Conservation (phyloP, 2,888 invertebrate genomes). For the Philereme transversata region DNA sequence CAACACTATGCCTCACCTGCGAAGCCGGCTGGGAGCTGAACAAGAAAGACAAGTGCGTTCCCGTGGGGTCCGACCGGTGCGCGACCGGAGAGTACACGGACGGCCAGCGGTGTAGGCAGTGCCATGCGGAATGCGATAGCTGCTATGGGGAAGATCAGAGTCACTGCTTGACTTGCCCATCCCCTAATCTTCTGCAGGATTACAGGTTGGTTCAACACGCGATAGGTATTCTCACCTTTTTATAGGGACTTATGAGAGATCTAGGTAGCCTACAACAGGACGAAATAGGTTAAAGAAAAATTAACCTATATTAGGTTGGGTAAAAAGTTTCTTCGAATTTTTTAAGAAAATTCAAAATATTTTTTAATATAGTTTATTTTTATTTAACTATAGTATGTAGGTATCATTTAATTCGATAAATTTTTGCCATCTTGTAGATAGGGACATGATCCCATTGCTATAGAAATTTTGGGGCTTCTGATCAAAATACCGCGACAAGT, state of each 20-base stretch:
- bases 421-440: too few species aligned
- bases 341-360: too few species aligned
- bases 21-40: constrained; percentile 89
- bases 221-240: not conserved
- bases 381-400: too few species aligned
- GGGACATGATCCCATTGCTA: too few species aligned
- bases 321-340: too few species aligned
- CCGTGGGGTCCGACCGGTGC: constrained; percentile 88
- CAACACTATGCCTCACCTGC: constrained; percentile 89
- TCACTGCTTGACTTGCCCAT: constrained; percentile 90
- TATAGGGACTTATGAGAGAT: not conserved
- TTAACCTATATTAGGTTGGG: too few species aligned
- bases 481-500: too few species aligned
- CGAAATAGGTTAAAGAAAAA: too few species aligned
- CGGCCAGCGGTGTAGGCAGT: constrained; percentile 87
- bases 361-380: too few species aligned
- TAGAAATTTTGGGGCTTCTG: too few species aligned
- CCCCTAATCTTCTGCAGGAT: constrained; percentile 88
- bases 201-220: constrained; percentile 51
- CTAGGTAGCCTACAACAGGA: too few species aligned
- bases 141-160: constrained; percentile 90
- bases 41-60: constrained; percentile 90
- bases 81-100: constrained; percentile 85
- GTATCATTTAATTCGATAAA: too few species aligned
- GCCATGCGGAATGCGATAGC: constrained; percentile 91